Percentiles rank a stretch among this genome's conserved stretches.
These are phyloP conservation scores for Onychomys torridus DNA, from an alignment of 2,797 vertebrate species.

Conservation along the genomic window DNA sequence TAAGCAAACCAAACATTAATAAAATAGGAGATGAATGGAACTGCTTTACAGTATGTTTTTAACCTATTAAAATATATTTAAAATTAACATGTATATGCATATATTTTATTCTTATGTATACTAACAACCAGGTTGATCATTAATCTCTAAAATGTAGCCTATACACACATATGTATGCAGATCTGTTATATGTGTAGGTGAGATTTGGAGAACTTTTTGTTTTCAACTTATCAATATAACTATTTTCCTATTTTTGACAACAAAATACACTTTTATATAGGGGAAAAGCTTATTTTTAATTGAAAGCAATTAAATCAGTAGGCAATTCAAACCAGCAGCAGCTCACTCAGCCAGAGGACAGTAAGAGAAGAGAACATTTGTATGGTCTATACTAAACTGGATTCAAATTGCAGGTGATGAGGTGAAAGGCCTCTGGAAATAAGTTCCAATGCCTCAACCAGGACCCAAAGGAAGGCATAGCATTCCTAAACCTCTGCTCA, in stretches of 20 bases:
- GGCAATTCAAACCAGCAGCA: neutral
- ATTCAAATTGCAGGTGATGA: neutral
- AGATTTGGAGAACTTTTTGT: neutral
- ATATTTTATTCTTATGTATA: neutral
- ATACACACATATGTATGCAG: neutral
- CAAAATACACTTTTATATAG: neutral
- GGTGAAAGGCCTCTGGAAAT: neutral
- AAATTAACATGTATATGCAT: neutral
- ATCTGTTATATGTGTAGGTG: neutral
- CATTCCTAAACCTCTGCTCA: neutral
- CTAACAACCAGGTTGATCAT: neutral
- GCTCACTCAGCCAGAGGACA: neutral
- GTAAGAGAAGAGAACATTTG: neutral
- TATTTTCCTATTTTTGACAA: constrained; percentile 9
- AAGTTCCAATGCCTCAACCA: neutral
- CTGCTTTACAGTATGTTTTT: neutral
- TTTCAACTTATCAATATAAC: neutral
- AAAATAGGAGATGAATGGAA: neutral
- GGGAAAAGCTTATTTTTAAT: neutral
- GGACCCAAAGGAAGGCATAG: neutral
- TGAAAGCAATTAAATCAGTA: neutral
- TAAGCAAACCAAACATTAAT: neutral
- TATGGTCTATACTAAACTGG: neutral
- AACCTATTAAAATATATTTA: neutral
- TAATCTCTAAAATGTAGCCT: neutral